Evolutionary conservation across 2,797 vertebrate genomes (phyloP).

Genomic region (Aplochiton taeniatus): DNA sequence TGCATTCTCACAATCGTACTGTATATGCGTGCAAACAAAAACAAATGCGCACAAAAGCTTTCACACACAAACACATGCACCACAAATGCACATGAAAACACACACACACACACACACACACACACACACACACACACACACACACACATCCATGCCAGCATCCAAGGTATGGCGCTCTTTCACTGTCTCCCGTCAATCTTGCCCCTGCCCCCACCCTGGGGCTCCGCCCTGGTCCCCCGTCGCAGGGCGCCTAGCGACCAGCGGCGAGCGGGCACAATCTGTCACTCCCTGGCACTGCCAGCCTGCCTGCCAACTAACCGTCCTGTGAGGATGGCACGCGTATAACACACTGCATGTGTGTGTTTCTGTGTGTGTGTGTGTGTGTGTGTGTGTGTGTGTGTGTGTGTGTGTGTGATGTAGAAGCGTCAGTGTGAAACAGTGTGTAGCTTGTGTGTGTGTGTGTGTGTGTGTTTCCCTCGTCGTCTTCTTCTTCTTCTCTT

Average conservation of each 20-base stretch:
- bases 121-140: neutral
- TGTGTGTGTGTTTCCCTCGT: neutral
- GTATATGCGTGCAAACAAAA: too few relatives aligned
- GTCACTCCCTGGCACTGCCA: constrained; percentile 51
- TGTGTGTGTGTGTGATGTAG: neutral
- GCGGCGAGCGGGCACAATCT: constrained; percentile 48
- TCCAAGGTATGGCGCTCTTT: neutral
- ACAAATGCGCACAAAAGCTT: neutral
- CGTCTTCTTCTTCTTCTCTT: constrained; percentile 15
- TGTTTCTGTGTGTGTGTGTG: constrained; percentile 25
- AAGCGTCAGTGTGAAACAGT: neutral
- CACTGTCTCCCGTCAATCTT: constrained; percentile 3
- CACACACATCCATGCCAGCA: neutral
- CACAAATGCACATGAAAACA: neutral
- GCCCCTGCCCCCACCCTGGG: constrained; percentile 9
- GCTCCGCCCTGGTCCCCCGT: constrained; percentile 28
- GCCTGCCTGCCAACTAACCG: neutral
- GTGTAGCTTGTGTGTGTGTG: neutral
- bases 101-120: neutral
- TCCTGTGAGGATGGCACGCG: neutral
- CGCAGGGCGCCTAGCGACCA: constrained; percentile 35
- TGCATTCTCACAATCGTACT: too few relatives aligned
- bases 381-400: constrained; percentile 2
- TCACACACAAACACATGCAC: constrained; percentile 2
- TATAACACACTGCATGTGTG: neutral